Evolutionary conservation across 2,888 invertebrate species (phyloP), one percentile per base, ranked within the genome.

Genomic region (Antitype chi): DNA sequence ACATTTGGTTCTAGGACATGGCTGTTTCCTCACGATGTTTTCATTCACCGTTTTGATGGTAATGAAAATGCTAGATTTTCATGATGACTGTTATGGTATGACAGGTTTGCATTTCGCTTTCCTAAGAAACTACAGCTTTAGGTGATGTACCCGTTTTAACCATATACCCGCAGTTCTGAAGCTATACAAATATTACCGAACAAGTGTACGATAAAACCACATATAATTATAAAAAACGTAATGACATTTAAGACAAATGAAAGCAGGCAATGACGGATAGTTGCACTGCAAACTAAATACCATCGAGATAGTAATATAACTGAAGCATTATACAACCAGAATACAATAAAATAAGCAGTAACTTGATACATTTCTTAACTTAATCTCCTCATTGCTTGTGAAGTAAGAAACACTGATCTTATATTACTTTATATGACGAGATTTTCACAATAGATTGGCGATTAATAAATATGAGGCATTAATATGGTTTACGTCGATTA

Each of bases 191-290:
- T 28, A 52, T 25, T 43, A 47, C 25, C n/a, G 7, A 70, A 28
- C 49, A n/a, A 70, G 2, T 25, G 32, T 3, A 25, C 28, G 13
- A 17, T 32, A 60, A 78, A 53, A 23, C 60, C n/a, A 25, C 3
- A 32, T 2, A 53, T 1, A 43, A 23, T 43, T 15, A 32, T n/a
- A 59, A 69, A 69, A 69, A 64, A 43, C 4, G 9, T 32, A 53
- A 68, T 70, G 66, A 76, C 57, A 76, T 81, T 75, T 72, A 63
- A 67, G 64, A 76, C 67, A 76, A 82, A 76, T 28, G 85, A 83
- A 83, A 83, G 70, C 64, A n/a, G 0, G 8, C 55, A 68, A 28
- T 62, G 60, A 67, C 17, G 47, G 49, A 73, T 77, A 63, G 70
- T 60, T 28, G 32, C 15, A 53, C 59, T 59, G n/a, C 25, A 70